A percentile compares a stretch with the other conserved stretches of the same genome.
These are phyloP conservation scores for Phrynocephalus forsythii DNA, from an alignment of 2,797 vertebrate species.

Conservation along the genomic window DNA sequence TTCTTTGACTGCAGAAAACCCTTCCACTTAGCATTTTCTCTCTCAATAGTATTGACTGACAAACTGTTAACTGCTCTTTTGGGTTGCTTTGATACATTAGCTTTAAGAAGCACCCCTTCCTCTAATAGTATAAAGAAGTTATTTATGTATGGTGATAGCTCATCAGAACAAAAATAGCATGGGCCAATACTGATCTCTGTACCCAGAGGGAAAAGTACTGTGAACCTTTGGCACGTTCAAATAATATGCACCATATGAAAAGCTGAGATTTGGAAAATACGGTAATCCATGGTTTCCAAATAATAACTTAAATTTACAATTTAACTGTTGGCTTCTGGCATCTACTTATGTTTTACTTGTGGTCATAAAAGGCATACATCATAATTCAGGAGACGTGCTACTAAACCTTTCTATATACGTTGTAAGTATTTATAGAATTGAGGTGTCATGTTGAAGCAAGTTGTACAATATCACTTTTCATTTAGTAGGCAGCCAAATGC, in stretches of 20 bases:
- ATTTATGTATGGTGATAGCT: slow-evolving; percentile 24
- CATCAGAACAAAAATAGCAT: slow-evolving; percentile 9
- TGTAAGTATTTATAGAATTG: not conserved
- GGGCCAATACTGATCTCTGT: not conserved
- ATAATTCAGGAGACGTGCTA: not conserved
- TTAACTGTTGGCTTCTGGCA: too few species aligned
- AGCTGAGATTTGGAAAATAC: not conserved
- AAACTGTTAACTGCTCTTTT: not conserved
- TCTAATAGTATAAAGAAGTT: not conserved
- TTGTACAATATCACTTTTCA: not conserved
- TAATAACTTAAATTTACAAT: not conserved
- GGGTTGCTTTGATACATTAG: not conserved
- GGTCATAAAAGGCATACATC: not conserved
- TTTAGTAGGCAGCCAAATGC: not conserved
- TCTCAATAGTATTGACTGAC: not conserved
- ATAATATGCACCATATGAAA: not conserved
- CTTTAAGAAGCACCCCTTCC: not conserved
- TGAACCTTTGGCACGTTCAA: not conserved
- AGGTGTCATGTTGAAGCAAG: not conserved
- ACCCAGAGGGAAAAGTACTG: not conserved
- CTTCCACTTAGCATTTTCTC: not conserved
- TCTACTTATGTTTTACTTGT: not conserved
- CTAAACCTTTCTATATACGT: not conserved
- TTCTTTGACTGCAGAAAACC: not conserved
- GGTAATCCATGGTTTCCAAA: not conserved